These are phyloP conservation scores for Thaumatotibia leucotreta DNA, from an alignment of 1,140 invertebrate genomes.

Conservation along the genomic window DNA sequence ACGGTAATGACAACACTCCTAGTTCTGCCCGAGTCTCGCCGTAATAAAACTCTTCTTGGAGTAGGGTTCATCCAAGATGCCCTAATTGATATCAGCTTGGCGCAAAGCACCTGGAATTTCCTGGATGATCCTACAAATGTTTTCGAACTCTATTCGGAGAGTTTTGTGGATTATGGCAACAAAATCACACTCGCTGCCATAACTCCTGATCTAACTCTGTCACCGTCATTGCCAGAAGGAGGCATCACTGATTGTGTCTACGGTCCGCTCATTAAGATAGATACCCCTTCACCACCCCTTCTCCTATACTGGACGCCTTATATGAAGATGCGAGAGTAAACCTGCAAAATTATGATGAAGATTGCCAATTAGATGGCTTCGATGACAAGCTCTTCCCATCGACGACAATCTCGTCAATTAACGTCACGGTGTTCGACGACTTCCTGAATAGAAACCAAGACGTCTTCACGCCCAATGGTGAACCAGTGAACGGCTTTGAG, in stretches of 20 bases:
- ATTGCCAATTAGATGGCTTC: too few species aligned
- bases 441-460: too few species aligned
- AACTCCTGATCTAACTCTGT: background rate
- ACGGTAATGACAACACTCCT: background rate
- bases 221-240: background rate
- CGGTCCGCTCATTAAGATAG: background rate
- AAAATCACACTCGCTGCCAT: background rate
- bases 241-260: background rate
- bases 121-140: background rate
- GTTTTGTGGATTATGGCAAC: background rate
- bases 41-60: background rate
- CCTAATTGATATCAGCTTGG: background rate
- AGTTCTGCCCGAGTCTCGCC: background rate
- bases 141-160: background rate
- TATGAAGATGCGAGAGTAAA: too few species aligned
- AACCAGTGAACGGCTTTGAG: too few species aligned
- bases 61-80: conserved; percentile 4
- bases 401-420: too few species aligned
- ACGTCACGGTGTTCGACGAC: too few species aligned
- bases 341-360: too few species aligned
- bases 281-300: background rate
- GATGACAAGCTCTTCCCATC: too few species aligned
- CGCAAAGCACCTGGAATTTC: background rate
- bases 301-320: too few species aligned
- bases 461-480: too few species aligned